Evolutionary conservation across 2,797 vertebrate species (phyloP).

Genomic region (Discoglossus pictus): DNA sequence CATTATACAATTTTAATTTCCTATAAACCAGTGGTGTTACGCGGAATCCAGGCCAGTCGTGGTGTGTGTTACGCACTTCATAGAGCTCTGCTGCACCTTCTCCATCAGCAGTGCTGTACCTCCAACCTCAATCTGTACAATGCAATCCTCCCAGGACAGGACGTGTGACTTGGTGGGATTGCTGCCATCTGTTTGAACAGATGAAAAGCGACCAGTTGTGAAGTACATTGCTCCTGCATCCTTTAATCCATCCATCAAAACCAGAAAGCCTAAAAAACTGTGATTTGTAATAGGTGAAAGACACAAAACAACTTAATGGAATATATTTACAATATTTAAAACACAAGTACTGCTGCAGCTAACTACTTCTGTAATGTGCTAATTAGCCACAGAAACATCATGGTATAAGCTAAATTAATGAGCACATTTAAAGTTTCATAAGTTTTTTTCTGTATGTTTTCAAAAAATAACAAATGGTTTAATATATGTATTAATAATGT

Average conservation of each 20-base stretch:
- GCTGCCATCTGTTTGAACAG: constrained; percentile 19
- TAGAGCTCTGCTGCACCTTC: not conserved
- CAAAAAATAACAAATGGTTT: too few relatives aligned
- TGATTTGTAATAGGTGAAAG: constrained; percentile 14
- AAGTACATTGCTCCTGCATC: constrained; percentile 30
- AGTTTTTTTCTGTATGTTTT: too few relatives aligned
- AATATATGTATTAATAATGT: too few relatives aligned
- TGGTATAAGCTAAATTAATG: not conserved
- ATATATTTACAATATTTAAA: constrained; percentile 5
- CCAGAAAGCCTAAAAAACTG: constrained; percentile 16
- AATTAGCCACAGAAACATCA: not conserved
- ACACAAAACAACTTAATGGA: constrained; percentile 7
- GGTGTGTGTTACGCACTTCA: not conserved
- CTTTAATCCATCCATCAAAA: constrained; percentile 19
- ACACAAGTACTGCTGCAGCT: not conserved
- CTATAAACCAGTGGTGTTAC: too few relatives aligned
- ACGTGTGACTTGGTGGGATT: constrained; percentile 30
- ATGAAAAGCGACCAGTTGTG: constrained; percentile 34
- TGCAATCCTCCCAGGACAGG: constrained; percentile 16
- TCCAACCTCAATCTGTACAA: not conserved
- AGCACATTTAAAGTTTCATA: too few relatives aligned
- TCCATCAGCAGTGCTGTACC: constrained; percentile 6
- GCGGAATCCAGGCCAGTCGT: not conserved
- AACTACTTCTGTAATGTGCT: not conserved
- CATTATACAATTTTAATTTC: constrained; percentile 1